phyloP scores from a whole-genome alignment of 1,140 invertebrate genomes.

The Microplitis mediator region DNA sequence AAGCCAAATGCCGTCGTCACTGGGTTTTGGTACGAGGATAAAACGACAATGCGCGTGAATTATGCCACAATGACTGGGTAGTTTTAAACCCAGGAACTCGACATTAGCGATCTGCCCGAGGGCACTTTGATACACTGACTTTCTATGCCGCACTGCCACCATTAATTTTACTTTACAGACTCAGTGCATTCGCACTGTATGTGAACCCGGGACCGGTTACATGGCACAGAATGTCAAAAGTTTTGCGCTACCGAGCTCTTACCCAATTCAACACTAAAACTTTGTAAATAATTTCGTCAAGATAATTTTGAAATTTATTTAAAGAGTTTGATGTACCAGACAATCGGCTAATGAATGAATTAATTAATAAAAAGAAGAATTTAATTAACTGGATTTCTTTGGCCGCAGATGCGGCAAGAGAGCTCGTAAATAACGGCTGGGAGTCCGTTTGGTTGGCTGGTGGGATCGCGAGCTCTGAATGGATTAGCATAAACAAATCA shows the following conservation, averaged over 20 bases:
- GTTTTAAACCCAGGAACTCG: slow-evolving; percentile 62
- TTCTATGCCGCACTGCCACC: slow-evolving; percentile 31
- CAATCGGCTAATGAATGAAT: background rate
- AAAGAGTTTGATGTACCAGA: no score
- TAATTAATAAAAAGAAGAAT: slow-evolving; percentile 27
- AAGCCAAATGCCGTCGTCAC: slow-evolving; percentile 20
- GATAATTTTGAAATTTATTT: no score
- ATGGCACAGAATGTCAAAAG: background rate
- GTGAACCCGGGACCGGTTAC: no score
- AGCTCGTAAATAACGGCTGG: slow-evolving; percentile 1
- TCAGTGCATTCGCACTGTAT: slow-evolving; percentile 3
- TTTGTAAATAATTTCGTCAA: no score
- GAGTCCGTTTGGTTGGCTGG: slow-evolving; percentile 21
- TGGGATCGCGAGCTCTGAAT: slow-evolving; percentile 27
- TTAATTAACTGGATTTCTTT: background rate
- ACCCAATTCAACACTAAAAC: background rate
- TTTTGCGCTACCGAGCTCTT: background rate
- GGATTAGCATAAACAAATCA: slow-evolving; percentile 62
- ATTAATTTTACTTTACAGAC: slow-evolving; percentile 60
- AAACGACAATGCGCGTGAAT: slow-evolving; percentile 60
- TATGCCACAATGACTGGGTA: slow-evolving; percentile 62
- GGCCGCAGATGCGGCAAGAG: background rate
- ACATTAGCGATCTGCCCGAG: slow-evolving; percentile 50
- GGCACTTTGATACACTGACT: slow-evolving; percentile 54
- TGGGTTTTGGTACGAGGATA: slow-evolving; percentile 13